Evolutionary conservation across 2,888 invertebrate genomes (phyloP), one percentile per base, ranked within the genome.

Genomic region (Seira ritae): DNA sequence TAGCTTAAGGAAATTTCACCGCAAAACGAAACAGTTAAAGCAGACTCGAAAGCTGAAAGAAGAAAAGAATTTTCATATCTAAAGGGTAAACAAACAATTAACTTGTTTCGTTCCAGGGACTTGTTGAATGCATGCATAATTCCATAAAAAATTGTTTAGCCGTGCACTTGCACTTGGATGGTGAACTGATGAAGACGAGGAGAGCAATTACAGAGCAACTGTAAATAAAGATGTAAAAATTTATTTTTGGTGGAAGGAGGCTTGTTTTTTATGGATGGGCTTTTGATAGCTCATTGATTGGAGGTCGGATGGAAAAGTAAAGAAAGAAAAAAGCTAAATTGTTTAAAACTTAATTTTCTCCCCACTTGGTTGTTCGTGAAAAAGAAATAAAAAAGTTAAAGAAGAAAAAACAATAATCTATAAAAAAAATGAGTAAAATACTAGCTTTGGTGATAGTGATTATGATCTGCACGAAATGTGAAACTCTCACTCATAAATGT

Each of bases 281-380:
- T 70, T 67, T 62, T 72, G 72, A 72, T 73, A 67, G 73, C 66
- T 71, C 71, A 73, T 79, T 79, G 79, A 79, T 79, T 79, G 79
- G 79, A 72, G 79, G 79, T 79, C 71, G 79, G 79, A 42, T n/a
- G 66, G 60, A 23, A 60, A 1, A 22, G 69, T 42, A 50, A 42
- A 46, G 8, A 71, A 23, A 71, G 71, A 50, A 70, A 62, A 20
- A 66, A 55, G 19, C 15, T 46, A 72, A 67, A 67, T 55, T 72
- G 67, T 73, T n/a, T 68, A 68, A 68, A 68, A 80, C 42, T 80
- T 80, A 68, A 73, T 80, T 80, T 80, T 80, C 80, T 69, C 79
- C 67, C 20, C 67, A 50, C 72, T 71, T 71, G 20, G 60, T n/a
- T 20, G 23, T 62, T 77, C 77, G 77, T 77, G 60, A 70, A 62